These are phyloP conservation scores for Myiozetetes cayanensis DNA, from an alignment of 2,113 vertebrate genomes.

Conservation along the genomic window DNA sequence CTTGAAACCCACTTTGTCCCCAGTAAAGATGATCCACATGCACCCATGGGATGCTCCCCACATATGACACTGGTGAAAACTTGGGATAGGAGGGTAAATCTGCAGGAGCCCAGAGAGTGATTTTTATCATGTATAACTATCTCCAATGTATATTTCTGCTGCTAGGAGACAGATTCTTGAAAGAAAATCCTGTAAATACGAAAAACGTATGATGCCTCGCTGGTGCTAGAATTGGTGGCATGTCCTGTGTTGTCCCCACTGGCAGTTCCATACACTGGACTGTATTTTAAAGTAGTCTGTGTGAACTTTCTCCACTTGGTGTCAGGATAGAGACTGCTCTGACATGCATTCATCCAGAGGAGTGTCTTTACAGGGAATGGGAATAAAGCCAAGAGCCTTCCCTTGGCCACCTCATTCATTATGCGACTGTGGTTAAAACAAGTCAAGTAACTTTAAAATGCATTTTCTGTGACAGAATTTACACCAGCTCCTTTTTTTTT, in stretches of 20 bases:
- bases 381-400: background rate
- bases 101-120: background rate
- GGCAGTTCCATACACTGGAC: no score
- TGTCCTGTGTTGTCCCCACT: accelerated
- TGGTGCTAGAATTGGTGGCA: background rate
- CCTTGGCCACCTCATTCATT: background rate
- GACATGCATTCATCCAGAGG: background rate
- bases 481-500: background rate
- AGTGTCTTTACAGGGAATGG: background rate
- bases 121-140: background rate
- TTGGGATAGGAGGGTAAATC: background rate
- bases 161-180: background rate
- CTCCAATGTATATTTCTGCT: background rate
- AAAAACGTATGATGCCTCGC: background rate
- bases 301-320: constrained; percentile 37
- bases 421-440: background rate
- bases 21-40: background rate
- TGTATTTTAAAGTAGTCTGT: background rate
- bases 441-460: background rate
- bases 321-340: constrained; percentile 42
- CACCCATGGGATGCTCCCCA: background rate
- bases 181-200: background rate
- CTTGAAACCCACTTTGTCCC: background rate
- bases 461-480: background rate
- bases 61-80: background rate